Conservation (phyloP, 2,113 vertebrate genomes). For the Drymodes brunneopygia region DNA sequence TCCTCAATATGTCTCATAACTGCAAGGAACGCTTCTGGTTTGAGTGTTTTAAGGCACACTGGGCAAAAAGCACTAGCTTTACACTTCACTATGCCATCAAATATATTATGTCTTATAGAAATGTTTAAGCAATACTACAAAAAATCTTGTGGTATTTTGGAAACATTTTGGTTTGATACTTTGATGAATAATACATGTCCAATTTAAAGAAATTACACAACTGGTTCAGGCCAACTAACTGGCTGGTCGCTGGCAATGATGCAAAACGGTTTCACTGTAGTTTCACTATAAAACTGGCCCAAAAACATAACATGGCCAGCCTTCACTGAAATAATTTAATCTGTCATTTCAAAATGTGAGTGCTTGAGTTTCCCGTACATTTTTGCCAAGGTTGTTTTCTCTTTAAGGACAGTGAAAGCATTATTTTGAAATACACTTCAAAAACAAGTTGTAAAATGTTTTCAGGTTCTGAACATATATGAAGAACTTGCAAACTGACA, state of each 20-base stretch:
- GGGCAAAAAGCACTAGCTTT: not conserved
- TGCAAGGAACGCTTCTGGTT: not conserved
- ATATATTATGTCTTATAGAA: not conserved
- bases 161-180: not conserved
- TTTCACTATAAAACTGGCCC: not conserved
- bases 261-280: not conserved
- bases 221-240: not conserved
- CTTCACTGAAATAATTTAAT: not conserved
- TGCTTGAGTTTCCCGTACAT: not conserved
- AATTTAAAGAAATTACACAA: not conserved
- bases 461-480: not conserved
- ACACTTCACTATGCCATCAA: not conserved
- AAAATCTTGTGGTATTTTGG: not conserved
- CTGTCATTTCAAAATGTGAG: not conserved
- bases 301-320: not conserved
- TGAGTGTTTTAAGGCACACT: not conserved
- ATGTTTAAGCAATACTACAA: not conserved
- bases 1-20: not conserved
- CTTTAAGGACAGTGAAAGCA: not conserved
- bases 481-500: not conserved
- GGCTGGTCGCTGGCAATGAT: not conserved
- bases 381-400: not conserved
- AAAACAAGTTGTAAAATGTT: conserved; percentile 18
- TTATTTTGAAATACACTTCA: conserved; percentile 4
- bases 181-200: not conserved